Base-by-base conservation (phyloP, 2,113 vertebrate species). In the Myotis yumanensis region DNA sequence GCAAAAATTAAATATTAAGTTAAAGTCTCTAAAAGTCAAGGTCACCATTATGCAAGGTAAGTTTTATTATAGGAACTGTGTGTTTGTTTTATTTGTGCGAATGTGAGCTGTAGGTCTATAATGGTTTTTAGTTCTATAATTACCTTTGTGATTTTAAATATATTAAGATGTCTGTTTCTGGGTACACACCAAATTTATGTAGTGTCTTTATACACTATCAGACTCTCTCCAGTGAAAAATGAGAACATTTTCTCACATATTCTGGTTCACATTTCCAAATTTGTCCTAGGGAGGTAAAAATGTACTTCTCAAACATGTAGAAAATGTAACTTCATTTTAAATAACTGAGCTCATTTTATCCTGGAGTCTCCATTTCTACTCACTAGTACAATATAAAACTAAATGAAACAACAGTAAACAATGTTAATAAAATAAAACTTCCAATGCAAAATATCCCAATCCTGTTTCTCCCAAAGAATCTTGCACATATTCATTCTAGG, bases 351-450 rank as follows among this genome's bases (percentile, higher is more conserved):
- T 77, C 20, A 52, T 85, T 85, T 92, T 46, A 77, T 54, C 25
- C 59, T 28, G 28, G 18, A 40, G n/a, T n/a, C 14, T 84, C 57
- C 40, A 76, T 76, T 85, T 52, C 57, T 25, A 66, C 54, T 85
- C 57, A 54, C 71, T 51, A 59, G 69, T 68, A 66, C 43, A 66
- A 73, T 3, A 7, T 20, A 30, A 37, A 30, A 23, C 40, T 48
- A 76, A 89, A 64, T 4, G n/a, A 35, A 48, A 43, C 40, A 46
- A 35, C 22, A 18, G 10, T 6, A 64, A 66, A 77, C 11, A 66
- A 62, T 46, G 28, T 30, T 46, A 92, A 69, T 46, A 69, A 46
- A 68, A 85, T 86, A 35, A 86, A 92, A 92, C 22, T 54, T 92
- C 30, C 59, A 54, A 37, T 79, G 25, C 46, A 40, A 28, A 77